Conservation (phyloP, 37 sponge, comb jelly and placozoan species). For the Dysidea cf. avara region DNA sequence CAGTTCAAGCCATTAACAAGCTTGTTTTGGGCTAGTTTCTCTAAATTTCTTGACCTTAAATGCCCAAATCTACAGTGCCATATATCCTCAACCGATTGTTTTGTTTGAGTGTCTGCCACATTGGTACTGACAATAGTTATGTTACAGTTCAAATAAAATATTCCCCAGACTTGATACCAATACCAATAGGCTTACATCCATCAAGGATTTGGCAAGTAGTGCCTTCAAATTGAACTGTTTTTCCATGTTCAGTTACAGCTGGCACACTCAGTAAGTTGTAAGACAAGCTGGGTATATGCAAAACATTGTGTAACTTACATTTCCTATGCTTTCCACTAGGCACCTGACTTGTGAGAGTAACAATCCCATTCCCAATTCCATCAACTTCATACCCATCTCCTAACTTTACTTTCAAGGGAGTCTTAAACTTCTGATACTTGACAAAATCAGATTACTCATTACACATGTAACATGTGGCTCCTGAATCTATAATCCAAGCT, state of each 20-base stretch:
- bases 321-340: neutral
- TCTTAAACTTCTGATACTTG: neutral
- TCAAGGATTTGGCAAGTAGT: neutral
- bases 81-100: neutral
- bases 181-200: neutral
- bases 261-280: slow-evolving; percentile 12
- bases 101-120: neutral
- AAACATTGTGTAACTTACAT: neutral
- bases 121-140: neutral
- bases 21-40: neutral
- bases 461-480: neutral
- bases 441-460: neutral
- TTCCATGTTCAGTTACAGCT: neutral
- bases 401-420: neutral
- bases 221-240: neutral
- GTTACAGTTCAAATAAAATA: slow-evolving; percentile 11
- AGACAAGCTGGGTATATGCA: slow-evolving; percentile 4
- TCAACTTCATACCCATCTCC: slow-evolving; percentile 9
- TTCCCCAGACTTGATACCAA: neutral
- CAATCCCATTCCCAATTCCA: slow-evolving; percentile 9
- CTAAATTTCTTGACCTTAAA: slow-evolving; percentile 5
- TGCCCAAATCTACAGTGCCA: slow-evolving; percentile 14
- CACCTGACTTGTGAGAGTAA: neutral
- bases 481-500: slow-evolving; percentile 13
- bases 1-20: slow-evolving; percentile 15